Evolutionary conservation across 2,113 vertebrate species (phyloP).

Genomic region (Burhinus oedicnemus): DNA sequence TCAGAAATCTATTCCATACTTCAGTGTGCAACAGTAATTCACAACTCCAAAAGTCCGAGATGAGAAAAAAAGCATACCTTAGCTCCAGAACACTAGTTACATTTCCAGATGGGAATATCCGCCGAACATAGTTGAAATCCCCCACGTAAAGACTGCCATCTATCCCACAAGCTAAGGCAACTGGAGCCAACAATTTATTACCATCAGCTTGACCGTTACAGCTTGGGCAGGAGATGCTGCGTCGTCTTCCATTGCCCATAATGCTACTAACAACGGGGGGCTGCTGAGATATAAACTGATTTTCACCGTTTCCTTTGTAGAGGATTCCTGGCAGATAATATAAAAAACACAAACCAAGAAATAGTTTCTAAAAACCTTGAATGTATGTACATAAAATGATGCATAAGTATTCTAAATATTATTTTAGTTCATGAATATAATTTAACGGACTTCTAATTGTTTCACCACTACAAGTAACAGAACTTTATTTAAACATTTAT

Average conservation of each 20-base stretch:
- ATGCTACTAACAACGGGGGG: slow-evolving; percentile 94
- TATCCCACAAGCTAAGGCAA: slow-evolving; percentile 92
- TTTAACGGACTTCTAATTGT: neutral
- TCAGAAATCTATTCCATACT: neutral
- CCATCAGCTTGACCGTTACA: slow-evolving; percentile 97
- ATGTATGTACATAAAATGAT: neutral
- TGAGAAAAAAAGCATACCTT: slow-evolving; percentile 76
- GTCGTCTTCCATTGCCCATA: slow-evolving; percentile 95
- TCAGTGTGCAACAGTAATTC: neutral
- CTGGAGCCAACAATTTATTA: slow-evolving; percentile 95
- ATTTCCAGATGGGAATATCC: slow-evolving; percentile 95
- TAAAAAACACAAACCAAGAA: neutral
- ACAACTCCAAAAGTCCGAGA: neutral
- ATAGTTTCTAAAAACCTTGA: neutral
- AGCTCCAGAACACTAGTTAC: slow-evolving; percentile 97
- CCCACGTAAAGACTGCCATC: slow-evolving; percentile 96
- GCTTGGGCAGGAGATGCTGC: slow-evolving; percentile 97
- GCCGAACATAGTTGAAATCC: slow-evolving; percentile 98
- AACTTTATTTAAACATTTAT: neutral
- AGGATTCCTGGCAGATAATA: slow-evolving; percentile 84
- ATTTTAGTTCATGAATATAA: neutral
- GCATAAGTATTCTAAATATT: neutral
- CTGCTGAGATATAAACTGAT: slow-evolving; percentile 96
- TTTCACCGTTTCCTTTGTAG: slow-evolving; percentile 97
- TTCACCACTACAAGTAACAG: neutral